Conservation (phyloP, 2,797 vertebrate genomes). For the Monodelphis domestica region DNA sequence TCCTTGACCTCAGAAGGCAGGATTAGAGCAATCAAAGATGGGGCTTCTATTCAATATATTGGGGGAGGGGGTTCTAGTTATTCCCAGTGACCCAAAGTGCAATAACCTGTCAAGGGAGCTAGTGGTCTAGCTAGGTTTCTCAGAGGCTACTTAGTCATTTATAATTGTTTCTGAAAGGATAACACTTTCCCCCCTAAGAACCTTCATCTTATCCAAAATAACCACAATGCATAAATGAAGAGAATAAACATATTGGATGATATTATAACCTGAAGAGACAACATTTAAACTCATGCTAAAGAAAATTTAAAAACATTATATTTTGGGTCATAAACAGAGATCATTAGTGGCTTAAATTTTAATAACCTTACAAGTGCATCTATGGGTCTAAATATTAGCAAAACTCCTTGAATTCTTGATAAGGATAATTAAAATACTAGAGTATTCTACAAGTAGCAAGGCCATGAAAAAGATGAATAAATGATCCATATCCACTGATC, state of each 20-base stretch:
- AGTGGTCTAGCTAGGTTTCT: too few species aligned
- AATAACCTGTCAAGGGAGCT: too few species aligned
- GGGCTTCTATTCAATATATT: too few species aligned
- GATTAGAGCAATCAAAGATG: too few species aligned
- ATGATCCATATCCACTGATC: background rate
- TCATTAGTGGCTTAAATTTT: background rate
- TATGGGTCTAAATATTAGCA: background rate
- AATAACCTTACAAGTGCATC: background rate
- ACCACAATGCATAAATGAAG: background rate
- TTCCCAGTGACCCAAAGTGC: too few species aligned
- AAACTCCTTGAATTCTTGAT: background rate
- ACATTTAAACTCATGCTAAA: slow-evolving; percentile 5
- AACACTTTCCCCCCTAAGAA: background rate
- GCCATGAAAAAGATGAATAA: slow-evolving; percentile 28
- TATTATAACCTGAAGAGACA: background rate
- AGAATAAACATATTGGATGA: slow-evolving; percentile 1
- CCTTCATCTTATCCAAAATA: background rate
- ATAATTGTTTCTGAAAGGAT: background rate
- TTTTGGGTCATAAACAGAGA: background rate
- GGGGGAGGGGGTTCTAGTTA: too few species aligned
- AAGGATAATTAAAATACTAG: background rate
- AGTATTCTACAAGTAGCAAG: slow-evolving; percentile 1
- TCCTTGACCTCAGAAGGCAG: too few species aligned
- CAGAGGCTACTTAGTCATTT: too few species aligned
- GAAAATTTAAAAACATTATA: background rate